Evolutionary conservation across 2,888 invertebrate genomes (phyloP).

Genomic region (Drosophila testacea): DNA sequence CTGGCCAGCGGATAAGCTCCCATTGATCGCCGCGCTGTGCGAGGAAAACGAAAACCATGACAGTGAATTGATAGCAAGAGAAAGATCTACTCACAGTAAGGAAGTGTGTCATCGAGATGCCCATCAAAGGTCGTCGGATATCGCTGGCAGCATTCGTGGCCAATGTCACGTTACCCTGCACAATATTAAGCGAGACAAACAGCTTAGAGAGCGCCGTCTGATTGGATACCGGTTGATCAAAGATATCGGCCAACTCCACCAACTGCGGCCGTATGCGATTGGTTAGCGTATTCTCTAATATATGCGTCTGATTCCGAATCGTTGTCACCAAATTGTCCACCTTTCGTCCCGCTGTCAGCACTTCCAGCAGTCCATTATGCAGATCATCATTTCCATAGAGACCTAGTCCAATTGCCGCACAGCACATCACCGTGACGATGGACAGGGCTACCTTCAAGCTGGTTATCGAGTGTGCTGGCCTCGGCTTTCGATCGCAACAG

Average conservation of each 20-base stretch:
- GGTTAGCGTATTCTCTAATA: conserved; percentile 90
- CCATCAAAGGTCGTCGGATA: conserved; percentile 89
- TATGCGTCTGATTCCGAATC: conserved; percentile 93
- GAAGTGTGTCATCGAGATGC: conserved; percentile 89
- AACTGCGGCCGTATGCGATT: conserved; percentile 90
- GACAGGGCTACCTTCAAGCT: conserved; percentile 93
- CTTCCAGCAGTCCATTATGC: conserved; percentile 94
- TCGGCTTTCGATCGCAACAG: conserved; percentile 97
- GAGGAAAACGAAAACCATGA: conserved; percentile 3
- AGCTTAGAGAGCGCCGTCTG: conserved; percentile 91
- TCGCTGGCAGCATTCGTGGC: conserved; percentile 92
- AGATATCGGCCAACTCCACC: conserved; percentile 90
- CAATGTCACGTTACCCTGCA: conserved; percentile 90
- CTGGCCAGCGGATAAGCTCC: conserved; percentile 93
- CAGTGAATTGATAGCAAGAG: not conserved
- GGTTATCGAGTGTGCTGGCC: conserved; percentile 94
- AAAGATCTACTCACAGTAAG: conserved; percentile 83
- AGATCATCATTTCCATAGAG: conserved; percentile 98
- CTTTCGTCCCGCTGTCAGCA: conserved; percentile 92
- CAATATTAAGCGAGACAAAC: conserved; percentile 89
- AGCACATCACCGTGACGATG: conserved; percentile 93
- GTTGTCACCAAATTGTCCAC: conserved; percentile 92
- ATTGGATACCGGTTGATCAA: conserved; percentile 92
- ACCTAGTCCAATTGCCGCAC: conserved; percentile 94
- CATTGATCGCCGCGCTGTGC: conserved; percentile 89